Conservation (phyloP, 1,140 invertebrate species). For the Tetraneura akinire region DNA sequence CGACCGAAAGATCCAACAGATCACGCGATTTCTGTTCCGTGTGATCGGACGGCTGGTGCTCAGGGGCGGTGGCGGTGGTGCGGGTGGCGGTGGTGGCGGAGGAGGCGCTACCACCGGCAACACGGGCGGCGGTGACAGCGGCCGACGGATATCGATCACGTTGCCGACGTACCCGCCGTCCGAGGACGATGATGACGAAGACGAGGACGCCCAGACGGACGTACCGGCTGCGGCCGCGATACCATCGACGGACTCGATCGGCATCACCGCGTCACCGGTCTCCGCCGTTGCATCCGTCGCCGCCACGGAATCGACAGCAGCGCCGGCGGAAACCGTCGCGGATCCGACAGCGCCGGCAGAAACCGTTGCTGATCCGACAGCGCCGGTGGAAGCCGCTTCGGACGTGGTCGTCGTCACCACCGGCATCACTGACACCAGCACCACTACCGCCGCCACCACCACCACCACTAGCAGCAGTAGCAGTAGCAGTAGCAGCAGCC, state of each 20-base stretch:
- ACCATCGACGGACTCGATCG: neutral
- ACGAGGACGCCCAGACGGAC: slow-evolving; percentile 56
- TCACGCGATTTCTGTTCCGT: slow-evolving; percentile 69
- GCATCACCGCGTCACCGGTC: slow-evolving; percentile 3
- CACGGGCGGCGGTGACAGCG: slow-evolving; percentile 59
- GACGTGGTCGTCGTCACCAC: too few species aligned
- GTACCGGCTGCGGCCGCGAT: slow-evolving; percentile 60
- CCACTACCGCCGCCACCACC: neutral
- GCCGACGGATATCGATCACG: slow-evolving; percentile 62
- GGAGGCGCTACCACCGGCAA: slow-evolving; percentile 59
- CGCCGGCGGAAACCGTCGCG: neutral
- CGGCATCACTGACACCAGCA: too few species aligned
- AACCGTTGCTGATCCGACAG: too few species aligned
- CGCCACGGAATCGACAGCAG: slow-evolving; percentile 52
- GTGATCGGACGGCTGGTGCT: slow-evolving; percentile 69
- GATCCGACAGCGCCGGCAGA: neutral
- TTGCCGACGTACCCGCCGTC: slow-evolving; percentile 63
- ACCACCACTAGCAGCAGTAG: neutral
- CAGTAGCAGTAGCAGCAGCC: too few species aligned
- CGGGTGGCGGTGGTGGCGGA: slow-evolving; percentile 60
- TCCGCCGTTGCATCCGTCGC: too few species aligned
- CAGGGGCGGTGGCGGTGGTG: slow-evolving; percentile 60
- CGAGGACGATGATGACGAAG: slow-evolving; percentile 60
- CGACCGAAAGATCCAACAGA: slow-evolving; percentile 74
- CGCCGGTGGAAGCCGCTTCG: neutral